Base-by-base conservation (phyloP, 2,888 invertebrate species). In the Cerastoderma edule region DNA sequence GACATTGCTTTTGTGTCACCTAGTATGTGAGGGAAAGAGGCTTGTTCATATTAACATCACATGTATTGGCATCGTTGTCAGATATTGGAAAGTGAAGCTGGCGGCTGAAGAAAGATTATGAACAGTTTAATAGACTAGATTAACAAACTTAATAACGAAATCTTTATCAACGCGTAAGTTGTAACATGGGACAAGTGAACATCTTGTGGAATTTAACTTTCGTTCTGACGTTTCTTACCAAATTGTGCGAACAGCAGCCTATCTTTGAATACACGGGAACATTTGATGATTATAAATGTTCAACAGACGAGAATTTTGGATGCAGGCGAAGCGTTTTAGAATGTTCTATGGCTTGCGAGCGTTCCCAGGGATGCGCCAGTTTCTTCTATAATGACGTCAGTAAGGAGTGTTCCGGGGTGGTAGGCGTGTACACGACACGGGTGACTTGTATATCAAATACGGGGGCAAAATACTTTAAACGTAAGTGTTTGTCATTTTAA, bases 351-450 rank as follows among this genome's bases (percentile, higher is more conserved):
- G 22, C 60, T 0, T 60, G 60, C 39, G 60, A 60, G 1, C 60
- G 39, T 5, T 13, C 27, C 6, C 22, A 6, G 16, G 35, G 27
- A 1, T 60, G 60, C 39, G 32, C 28, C 24, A 39, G 60, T 13
- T 60, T 60, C 60, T 60, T 60, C 32, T 60, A 22, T 39, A 60
- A 60, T 32, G 4, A 39, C 13, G 39, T 39, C 5, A 39, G 19
- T 5, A 32, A 33, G 24, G 27, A n/a, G 2, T 60, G 60, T 39
- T 32, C 33, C 24, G 60, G 60, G n/a, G 60, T 39, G 10, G 5
- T 13, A 10, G 19, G 24, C 1, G 39, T 60, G 10, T 39, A 33
- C 22, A n/a, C 60, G 10, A 27, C 24, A 16, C 35, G 22, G 27
- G 16, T 27, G 19, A 19, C n/a, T 22, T 60, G 60, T 60, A 27